These are phyloP conservation scores for Chirona hameri DNA, from an alignment of 2,888 invertebrate species.

Conservation along the genomic window DNA sequence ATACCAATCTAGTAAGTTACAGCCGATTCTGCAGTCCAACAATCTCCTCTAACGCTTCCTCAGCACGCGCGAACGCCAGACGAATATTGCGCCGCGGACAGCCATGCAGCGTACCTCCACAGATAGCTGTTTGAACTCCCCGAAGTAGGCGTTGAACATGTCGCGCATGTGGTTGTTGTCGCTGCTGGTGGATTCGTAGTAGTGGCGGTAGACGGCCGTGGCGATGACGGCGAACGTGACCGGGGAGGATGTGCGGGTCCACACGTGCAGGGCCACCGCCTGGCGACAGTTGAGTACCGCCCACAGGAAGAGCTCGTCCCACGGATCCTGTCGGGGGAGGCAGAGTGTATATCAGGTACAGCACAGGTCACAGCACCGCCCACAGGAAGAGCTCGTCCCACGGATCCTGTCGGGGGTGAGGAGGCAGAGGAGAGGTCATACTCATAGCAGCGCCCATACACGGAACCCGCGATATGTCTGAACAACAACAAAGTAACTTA, in stretches of 20 bases:
- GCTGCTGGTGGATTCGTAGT: conserved; percentile 41
- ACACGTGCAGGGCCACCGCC: conserved; percentile 47
- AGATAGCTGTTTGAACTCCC: conserved; percentile 47
- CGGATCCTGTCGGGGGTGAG: no score
- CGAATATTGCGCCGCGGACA: no score
- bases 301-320: conserved; percentile 43
- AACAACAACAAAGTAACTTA: no score
- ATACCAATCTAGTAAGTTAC: no score
- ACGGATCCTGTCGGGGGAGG: conserved; percentile 39
- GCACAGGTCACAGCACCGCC: no score
- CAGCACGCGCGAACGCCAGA: no score
- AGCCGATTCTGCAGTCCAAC: no score
- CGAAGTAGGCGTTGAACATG: conserved; percentile 32
- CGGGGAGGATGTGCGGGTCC: conserved; percentile 48
- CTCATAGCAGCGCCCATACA: no score
- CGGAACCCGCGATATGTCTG: no score
- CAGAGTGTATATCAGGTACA: neutral
- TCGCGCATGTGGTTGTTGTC: conserved; percentile 35
- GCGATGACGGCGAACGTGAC: conserved; percentile 47
- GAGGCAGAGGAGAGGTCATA: no score
- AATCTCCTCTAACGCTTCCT: no score
- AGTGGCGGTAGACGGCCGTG: conserved; percentile 44
- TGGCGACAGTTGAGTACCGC: conserved; percentile 41
- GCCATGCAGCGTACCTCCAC: conserved; percentile 36
- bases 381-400: conserved; percentile 43